These are phyloP conservation scores for Leptodactylus fallax DNA, from an alignment of 2,797 vertebrate genomes.

Conservation along the genomic window DNA sequence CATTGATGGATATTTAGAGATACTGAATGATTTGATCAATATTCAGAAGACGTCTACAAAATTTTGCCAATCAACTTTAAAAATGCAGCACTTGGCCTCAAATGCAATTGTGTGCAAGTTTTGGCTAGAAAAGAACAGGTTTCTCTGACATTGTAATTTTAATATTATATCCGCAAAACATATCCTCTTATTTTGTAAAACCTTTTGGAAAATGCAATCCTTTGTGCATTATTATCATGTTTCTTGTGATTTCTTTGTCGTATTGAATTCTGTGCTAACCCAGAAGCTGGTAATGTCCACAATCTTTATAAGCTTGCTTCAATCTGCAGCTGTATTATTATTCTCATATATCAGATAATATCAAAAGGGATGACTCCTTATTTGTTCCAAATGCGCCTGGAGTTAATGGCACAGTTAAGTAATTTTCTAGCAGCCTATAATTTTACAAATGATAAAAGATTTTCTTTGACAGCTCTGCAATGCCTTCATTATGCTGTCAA, in stretches of 20 bases:
- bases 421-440: conserved; percentile 68
- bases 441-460: conserved; percentile 68
- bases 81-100: background rate
- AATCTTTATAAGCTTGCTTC: conserved; percentile 60
- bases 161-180: conserved; percentile 57
- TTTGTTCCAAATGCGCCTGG: conserved; percentile 73
- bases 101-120: background rate
- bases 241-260: conserved; percentile 52
- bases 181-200: conserved; percentile 54
- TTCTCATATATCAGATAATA: conserved; percentile 70
- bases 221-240: conserved; percentile 61
- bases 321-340: conserved; percentile 63
- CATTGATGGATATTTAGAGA: background rate
- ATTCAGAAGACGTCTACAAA: background rate
- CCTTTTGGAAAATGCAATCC: conserved; percentile 50
- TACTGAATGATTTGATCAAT: background rate
- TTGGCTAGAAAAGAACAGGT: conserved; percentile 34
- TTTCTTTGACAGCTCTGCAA: conserved; percentile 70
- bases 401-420: conserved; percentile 73
- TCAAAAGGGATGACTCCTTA: conserved; percentile 68
- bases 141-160: conserved; percentile 48
- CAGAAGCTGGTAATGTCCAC: conserved; percentile 61
- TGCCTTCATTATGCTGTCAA: conserved; percentile 69
- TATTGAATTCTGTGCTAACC: conserved; percentile 61
- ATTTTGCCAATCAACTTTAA: background rate